Percentiles rank a stretch among this genome's conserved stretches.
Conservation (phyloP, 2,888 invertebrate species). For the Hyposoter dolosus region DNA sequence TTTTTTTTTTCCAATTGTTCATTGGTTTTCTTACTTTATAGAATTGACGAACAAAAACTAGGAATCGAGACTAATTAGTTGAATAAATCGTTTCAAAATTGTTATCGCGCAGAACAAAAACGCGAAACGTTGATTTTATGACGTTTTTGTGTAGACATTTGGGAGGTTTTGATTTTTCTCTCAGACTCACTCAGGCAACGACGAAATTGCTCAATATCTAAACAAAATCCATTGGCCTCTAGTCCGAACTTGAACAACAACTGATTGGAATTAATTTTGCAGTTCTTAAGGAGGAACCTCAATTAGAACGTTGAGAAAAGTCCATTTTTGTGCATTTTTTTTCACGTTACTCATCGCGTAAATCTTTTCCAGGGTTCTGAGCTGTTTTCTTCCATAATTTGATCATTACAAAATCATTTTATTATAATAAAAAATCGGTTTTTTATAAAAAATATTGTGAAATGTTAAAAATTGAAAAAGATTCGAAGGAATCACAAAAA, state of each 20-base stretch:
- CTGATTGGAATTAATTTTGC: background rate
- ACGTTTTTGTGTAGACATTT: background rate
- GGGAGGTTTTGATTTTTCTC: background rate
- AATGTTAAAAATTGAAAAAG: background rate
- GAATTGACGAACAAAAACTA: conserved; percentile 2
- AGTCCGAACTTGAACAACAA: conserved; percentile 19
- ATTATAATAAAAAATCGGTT: background rate
- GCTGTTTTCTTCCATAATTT: background rate
- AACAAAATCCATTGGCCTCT: conserved; percentile 44
- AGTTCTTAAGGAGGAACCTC: background rate
- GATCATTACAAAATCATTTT: too few species aligned
- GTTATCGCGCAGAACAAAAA: conserved; percentile 41
- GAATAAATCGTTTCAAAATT: conserved; percentile 45
- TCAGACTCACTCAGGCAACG: conserved; percentile 36
- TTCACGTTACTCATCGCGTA: background rate
- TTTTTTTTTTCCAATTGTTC: background rate
- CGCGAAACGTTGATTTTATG: conserved; percentile 51
- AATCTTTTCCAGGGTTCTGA: background rate
- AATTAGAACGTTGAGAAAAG: background rate
- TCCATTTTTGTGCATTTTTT: background rate
- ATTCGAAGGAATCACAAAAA: background rate
- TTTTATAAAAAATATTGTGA: background rate
- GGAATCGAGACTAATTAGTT: background rate
- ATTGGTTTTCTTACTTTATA: background rate
- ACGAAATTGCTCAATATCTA: conserved; percentile 59